Evolutionary conservation across 2,888 invertebrate genomes (phyloP), one percentile per base, ranked within the genome.

Genomic region (Phyto melanocephala): DNA sequence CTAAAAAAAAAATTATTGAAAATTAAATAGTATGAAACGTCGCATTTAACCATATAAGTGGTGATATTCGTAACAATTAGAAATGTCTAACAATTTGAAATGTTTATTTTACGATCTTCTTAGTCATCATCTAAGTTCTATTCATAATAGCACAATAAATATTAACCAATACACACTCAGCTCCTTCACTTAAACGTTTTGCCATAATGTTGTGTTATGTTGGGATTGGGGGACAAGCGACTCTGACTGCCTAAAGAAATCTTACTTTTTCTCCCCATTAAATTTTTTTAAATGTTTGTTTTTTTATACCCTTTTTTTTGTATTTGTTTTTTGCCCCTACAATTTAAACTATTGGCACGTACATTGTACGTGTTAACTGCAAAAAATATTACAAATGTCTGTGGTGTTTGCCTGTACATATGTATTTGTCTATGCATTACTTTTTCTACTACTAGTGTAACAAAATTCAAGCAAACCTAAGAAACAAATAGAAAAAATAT

Each of bases 271-370:
- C 62, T 56, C 28, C 13, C 11, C 35, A 74, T 63, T 28, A 20
- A 15, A 42, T 65, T n/a, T 5, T 45, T 10, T 42, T 42, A 47
- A 20, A 10, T 47, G 20, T 47, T 42, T n/a, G n/a, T n/a, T n/a
- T n/a, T n/a, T n/a, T n/a, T n/a, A n/a, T 45, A 45, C 42, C 3
- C 33, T 47, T 58, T 37, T 50, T 63, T 65, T 20, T 45, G 17
- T 15, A 4, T 45, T 20, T 45, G 17, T 15, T 1, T 45, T 45
- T 63, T n/a, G 58, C 35, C 65, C 60, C 37, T 33, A 63, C 52
- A 75, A 72, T 50, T 65, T 68, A 24, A 78, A 79, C 75, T 79
- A 79, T 82, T 79, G 79, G 75, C 81, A 82, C 81, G 81, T 82
- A 82, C 70, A 52, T 17, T 65, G 78, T 79, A 82, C 82, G 82